Conservation (phyloP, 2,113 vertebrate genomes). For the Pelecanoides urinatrix region DNA sequence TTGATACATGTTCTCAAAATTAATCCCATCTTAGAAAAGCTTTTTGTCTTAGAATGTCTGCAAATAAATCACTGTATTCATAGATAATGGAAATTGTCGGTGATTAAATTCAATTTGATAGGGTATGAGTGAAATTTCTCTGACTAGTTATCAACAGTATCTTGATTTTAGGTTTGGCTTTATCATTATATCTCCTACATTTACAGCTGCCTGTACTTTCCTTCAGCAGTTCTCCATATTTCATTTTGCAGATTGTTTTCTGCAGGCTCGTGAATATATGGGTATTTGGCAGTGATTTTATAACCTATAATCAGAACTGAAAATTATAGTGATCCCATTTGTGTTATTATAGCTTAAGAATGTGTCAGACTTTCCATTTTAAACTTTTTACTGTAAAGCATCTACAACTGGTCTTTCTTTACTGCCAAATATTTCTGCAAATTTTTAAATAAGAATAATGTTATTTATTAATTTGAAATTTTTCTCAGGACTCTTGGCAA, state of each 20-base stretch:
- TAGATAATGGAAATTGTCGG: constrained; percentile 20
- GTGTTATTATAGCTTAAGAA: constrained; percentile 51
- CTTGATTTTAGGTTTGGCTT: constrained; percentile 58
- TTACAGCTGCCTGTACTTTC: constrained; percentile 38
- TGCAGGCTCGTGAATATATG: constrained; percentile 20
- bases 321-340: constrained; percentile 61
- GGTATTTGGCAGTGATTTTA: constrained; percentile 46
- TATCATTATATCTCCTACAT: constrained; percentile 3
- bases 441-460: background rate
- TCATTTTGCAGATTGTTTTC: constrained; percentile 47
- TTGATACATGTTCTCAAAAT: constrained; percentile 22
- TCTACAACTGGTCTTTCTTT: background rate
- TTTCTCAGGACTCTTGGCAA: background rate
- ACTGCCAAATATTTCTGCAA: constrained; percentile 31
- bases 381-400: constrained; percentile 26
- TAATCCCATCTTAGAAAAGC: constrained; percentile 22
- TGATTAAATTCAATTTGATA: constrained; percentile 55
- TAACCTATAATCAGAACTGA: constrained; percentile 58
- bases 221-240: constrained; percentile 30
- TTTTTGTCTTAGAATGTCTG: constrained; percentile 21
- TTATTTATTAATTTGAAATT: constrained; percentile 5
- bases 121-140: constrained; percentile 11
- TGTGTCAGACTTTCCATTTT: constrained; percentile 52
- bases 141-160: constrained; percentile 31
- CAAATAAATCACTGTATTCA: constrained; percentile 38